Evolutionary conservation across 1,140 invertebrate genomes (phyloP).

Genomic region (Antheraea mylitta): DNA sequence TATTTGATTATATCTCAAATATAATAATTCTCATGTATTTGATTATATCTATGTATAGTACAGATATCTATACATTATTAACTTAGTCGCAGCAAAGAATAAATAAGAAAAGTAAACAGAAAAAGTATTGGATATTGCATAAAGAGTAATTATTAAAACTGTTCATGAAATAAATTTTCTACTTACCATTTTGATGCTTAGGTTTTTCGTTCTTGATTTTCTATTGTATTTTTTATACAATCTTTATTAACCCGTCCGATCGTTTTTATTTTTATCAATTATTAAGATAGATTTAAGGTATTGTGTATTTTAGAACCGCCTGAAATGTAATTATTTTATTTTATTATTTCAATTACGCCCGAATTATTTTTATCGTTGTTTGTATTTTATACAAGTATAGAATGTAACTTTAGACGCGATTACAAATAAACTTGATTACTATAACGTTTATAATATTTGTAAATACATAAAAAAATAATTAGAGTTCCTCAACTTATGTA

Average conservation of each 20-base stretch:
- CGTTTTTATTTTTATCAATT: neutral
- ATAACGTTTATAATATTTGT: neutral
- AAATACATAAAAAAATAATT: neutral
- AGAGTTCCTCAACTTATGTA: neutral
- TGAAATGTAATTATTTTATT: neutral
- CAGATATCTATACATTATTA: neutral
- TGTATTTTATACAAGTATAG: neutral
- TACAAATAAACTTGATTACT: neutral
- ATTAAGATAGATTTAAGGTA: neutral
- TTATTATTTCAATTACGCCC: neutral
- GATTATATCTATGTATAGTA: too few relatives aligned
- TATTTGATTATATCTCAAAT: too few relatives aligned
- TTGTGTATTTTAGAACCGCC: neutral
- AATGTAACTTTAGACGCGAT: neutral
- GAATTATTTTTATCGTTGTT: neutral
- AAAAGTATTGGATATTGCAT: neutral
- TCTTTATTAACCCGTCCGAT: neutral
- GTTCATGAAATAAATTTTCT: neutral
- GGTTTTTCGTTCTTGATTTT: neutral
- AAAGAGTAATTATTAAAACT: neutral
- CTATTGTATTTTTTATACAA: neutral
- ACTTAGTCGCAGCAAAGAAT: neutral
- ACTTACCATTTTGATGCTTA: constrained; percentile 3
- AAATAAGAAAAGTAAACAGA: neutral
- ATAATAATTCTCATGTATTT: too few relatives aligned